Conservation (phyloP, 2,888 invertebrate genomes). For the Xanthorhoe designata region DNA sequence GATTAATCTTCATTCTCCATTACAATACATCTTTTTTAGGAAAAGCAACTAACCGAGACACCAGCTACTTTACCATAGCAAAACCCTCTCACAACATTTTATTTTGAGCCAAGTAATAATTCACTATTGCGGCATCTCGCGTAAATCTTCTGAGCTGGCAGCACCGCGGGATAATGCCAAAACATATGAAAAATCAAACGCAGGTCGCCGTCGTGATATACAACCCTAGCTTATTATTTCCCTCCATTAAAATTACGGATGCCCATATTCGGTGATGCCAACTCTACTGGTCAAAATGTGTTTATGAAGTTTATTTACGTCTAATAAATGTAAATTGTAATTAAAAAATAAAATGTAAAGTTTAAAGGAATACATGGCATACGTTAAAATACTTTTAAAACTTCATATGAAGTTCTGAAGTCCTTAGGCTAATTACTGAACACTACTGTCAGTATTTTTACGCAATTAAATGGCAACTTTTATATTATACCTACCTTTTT, state of each 20-base stretch:
- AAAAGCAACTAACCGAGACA: not conserved
- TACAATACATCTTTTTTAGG: not conserved
- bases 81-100: constrained; percentile 17
- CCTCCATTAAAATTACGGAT: constrained; percentile 80
- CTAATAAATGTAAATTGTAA: not conserved
- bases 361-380: no score
- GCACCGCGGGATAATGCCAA: constrained; percentile 64
- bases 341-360: not conserved
- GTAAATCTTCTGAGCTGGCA: constrained; percentile 71
- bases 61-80: constrained; percentile 4
- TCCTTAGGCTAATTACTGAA: no score
- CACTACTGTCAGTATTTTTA: no score
- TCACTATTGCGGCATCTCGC: constrained; percentile 54
- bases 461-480: no score
- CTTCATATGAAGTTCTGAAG: no score
- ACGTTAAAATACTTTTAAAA: not conserved
- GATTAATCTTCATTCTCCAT: not conserved
- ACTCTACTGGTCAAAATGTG: not conserved
- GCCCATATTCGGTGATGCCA: constrained; percentile 49
- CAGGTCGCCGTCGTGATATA: constrained; percentile 68
- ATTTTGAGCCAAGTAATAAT: constrained; percentile 43
- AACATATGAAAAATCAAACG: constrained; percentile 80
- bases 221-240: constrained; percentile 76
- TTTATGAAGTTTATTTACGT: not conserved
- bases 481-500: no score